Evolutionary conservation across 2,888 invertebrate genomes (phyloP), one percentile per base, ranked within the genome.

Genomic region (Coenonympha glycerion): DNA sequence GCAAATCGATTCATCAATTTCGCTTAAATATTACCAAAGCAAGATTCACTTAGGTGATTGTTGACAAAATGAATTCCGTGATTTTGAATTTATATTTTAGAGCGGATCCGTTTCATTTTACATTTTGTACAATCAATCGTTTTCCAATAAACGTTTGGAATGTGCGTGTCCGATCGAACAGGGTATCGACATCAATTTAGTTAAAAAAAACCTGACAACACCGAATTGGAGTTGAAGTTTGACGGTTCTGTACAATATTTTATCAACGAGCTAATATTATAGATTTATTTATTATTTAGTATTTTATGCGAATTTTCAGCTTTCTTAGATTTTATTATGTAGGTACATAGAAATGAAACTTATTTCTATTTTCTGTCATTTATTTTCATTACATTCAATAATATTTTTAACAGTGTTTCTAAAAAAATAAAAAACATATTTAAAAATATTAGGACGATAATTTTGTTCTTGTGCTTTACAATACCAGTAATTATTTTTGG

Each of bases 131-230:
- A 68, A 74, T 60, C 62, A 57, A 62, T 57, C 56, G 62, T 63
- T 68, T 73, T 68, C 46, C 60, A 64, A 69, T 63, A 69, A 75
- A 75, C 67, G 69, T 54, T 64, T 69, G 82, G 83, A 85, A 85
- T 84, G 85, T 72, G 82, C 85, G 76, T 68, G 60, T 70, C 85
- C 59, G 85, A 85, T 84, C 76, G 74, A 69, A 55, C 59, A 65
- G 58, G 73, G 73, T 69, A 65, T 69, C 57, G 55, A 58, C 63
- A 73, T 44, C 44, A 11, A 31, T 33, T 22, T 21, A 15, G 31
- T 44, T 9, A 28, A 76, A 71, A n/a, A 73, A 76, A 72, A 15
- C 4, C 4, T 22, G 21, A 2, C 39, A 22, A 39, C 8, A 9
- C 15, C 15, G 39, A 39, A 15, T 9, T 24, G 39, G 1, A 5